phyloP scores from a whole-genome alignment of 2,888 invertebrate species.

The Xanthia togata region DNA sequence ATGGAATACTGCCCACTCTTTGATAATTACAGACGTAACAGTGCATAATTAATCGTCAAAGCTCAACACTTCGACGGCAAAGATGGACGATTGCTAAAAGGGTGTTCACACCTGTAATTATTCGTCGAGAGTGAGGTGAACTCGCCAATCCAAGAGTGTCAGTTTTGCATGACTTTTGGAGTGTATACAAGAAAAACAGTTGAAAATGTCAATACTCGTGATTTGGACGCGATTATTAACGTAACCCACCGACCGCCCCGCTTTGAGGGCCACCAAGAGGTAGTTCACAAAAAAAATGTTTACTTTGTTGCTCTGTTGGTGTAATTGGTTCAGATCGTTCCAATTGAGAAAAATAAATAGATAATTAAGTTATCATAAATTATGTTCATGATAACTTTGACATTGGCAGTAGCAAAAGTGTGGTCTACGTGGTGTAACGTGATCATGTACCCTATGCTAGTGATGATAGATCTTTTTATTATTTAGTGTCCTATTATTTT shows the following conservation, averaged over 20 bases:
- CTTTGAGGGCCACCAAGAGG: background rate
- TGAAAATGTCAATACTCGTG: background rate
- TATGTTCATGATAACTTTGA: background rate
- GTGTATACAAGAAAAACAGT: background rate
- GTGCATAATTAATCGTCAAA: background rate
- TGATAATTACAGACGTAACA: background rate
- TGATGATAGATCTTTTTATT: background rate
- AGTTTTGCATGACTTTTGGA: background rate
- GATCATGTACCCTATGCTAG: background rate
- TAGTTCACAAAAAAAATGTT: background rate
- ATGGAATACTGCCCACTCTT: background rate
- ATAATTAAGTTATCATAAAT: background rate
- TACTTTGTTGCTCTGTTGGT: background rate
- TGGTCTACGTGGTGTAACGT: background rate
- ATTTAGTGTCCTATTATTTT: background rate
- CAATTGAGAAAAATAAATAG: background rate
- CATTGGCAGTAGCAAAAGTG: background rate
- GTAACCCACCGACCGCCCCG: slow-evolving; percentile 35
- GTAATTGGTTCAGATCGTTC: slow-evolving; percentile 5
- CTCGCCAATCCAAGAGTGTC: background rate
- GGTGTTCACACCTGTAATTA: background rate
- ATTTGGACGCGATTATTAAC: background rate
- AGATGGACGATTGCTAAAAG: background rate
- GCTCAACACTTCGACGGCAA: background rate
- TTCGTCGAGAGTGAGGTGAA: background rate